Percentiles rank a stretch among this genome's conserved stretches.
Conservation (phyloP, 1,140 invertebrate species). For the Drosophila tsacasi region DNA sequence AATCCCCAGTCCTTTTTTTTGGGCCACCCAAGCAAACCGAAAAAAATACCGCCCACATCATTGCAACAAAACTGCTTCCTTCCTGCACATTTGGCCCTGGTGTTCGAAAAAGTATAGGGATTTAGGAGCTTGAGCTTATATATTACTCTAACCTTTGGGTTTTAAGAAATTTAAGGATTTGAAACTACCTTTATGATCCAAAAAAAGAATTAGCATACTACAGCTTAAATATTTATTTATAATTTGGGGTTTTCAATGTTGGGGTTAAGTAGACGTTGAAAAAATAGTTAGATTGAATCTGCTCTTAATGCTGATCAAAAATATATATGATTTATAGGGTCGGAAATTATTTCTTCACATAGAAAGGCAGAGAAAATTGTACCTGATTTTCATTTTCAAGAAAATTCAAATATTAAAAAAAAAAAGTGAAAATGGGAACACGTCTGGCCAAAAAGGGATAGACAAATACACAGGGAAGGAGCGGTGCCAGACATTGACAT, state of each 20-base stretch:
- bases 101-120: constrained; percentile 20
- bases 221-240: background rate
- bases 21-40: constrained; percentile 28
- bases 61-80: constrained; percentile 73
- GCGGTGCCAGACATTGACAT: constrained; percentile 69
- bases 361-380: background rate
- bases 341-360: no score
- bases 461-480: constrained; percentile 8
- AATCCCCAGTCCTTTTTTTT: background rate
- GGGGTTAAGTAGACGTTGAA: no score
- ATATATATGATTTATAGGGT: no score
- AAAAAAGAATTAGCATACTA: background rate
- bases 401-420: background rate
- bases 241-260: no score
- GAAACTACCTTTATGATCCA: no score
- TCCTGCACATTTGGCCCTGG: constrained; percentile 55
- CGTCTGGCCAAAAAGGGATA: constrained; percentile 13
- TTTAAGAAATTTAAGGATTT: no score
- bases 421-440: constrained; percentile 24
- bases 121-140: background rate
- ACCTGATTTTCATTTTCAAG: background rate
- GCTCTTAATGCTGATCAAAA: no score
- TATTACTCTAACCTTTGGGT: background rate
- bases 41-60: constrained; percentile 53
- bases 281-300: no score